Base-by-base conservation (phyloP, 2,113 vertebrate genomes). In the Dipodomys stephensi region DNA sequence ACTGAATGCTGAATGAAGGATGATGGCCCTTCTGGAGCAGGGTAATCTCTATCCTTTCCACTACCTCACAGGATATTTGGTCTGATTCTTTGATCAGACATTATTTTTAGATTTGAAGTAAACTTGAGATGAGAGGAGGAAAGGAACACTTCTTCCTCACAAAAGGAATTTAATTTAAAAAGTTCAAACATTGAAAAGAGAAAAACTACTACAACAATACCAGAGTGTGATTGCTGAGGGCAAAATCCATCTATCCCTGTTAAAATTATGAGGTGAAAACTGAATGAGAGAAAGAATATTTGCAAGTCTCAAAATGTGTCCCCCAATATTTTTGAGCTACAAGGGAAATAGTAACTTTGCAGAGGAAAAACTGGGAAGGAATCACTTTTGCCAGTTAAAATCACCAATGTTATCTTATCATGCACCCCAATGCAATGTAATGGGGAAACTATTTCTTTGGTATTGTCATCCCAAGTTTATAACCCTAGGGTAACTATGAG, bases 101-200 rank as follows among this genome's bases (percentile, higher is more conserved):
- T 5, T 68, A 5, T 72, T 90, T 88, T 84, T 53, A 89, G n/a
- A 77, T 46, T 89, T 12, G 6, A 92, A 62, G 16, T 81, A 77
- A 86, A 68, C n/a, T 39, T 39, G 78, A 71, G 87, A 35, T 73
- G 74, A 88, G 93, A 83, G 77, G 18, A 1, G 81, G 25, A 81
- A 87, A 76, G 30, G 81, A 85, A 16, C 4, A 16, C 2, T 79
- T 67, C 4, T 81, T 72, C 16, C 39, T 82, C 77, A 65, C 7
- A 91, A 64, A 94, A 77, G 23, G 87, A 64, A 46, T 65, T 6
- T 16, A 90, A 32, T 73, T 76, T 20, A 57, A 69, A 73, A 49
- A 49, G 12, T 49, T 4, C 53, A 90, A 76, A 83, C 78, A 20
- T 32, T 28, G 22, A 35, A 83, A 49, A 74, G 22, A 79, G 27